Evolutionary conservation across 2,113 vertebrate genomes (phyloP).

Genomic region (Athene cunicularia): DNA sequence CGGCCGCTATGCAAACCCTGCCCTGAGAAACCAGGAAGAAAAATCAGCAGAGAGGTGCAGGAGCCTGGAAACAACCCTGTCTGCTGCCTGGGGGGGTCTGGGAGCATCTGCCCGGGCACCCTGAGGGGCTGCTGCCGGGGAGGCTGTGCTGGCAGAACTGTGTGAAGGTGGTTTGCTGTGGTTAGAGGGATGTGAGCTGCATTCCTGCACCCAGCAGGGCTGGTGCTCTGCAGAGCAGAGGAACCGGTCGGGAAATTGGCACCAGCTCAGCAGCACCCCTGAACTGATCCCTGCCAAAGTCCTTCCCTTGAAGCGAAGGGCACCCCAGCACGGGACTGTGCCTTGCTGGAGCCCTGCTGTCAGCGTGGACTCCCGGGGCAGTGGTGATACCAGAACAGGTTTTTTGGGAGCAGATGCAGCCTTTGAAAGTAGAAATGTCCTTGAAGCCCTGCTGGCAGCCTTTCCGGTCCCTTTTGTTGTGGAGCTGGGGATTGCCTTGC

Average conservation of each 20-base stretch:
- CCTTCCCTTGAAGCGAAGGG: background rate
- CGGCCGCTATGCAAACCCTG: background rate
- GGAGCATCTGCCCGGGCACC: background rate
- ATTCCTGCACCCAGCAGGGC: background rate
- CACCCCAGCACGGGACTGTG: background rate
- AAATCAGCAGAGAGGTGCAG: background rate
- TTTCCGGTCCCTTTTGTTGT: conserved; percentile 44
- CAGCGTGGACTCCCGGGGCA: background rate
- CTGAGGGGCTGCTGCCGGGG: background rate
- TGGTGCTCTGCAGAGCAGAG: background rate
- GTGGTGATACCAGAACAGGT: background rate
- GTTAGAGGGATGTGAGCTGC: background rate
- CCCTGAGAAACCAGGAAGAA: background rate
- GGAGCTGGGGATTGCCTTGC: conserved; percentile 21
- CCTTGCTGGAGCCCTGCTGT: background rate
- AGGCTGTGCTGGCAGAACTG: background rate
- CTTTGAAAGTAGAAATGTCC: conserved; percentile 27
- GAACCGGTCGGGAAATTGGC: background rate
- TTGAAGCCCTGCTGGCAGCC: background rate
- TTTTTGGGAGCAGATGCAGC: conserved; percentile 13
- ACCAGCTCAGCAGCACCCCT: background rate
- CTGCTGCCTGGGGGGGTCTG: background rate
- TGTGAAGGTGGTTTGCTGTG: background rate
- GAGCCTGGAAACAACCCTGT: background rate
- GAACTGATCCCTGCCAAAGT: background rate